Evolutionary conservation across 2,888 invertebrate genomes (phyloP), one percentile per base, ranked within the genome.

Genomic region (Hemistola chrysoprasaria): DNA sequence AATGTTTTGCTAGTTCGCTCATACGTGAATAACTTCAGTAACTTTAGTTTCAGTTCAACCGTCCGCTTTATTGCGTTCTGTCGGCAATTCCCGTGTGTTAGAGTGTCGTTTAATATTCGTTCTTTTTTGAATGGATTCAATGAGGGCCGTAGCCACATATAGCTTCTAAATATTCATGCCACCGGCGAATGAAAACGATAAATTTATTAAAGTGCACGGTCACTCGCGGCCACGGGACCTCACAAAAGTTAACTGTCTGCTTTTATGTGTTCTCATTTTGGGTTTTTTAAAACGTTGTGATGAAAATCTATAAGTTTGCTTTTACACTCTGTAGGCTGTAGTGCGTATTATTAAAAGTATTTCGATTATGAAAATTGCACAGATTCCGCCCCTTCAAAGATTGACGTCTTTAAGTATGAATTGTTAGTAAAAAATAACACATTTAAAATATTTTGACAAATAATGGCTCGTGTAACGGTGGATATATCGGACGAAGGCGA

Each of bases 101-200:
- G 25, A 30, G 24, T 22, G 20, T 23, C 29, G 32, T 56, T 54
- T 59, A 53, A 58, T 61, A 57, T 63, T 60, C 54, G 50, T 46
- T 49, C 45, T 39, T 40, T 47, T 56, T 58, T 60, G 62, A 61
- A 65, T 62, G 64, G 59, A 65, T 58, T 58, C 57, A 65, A 67
- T 59, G 66, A 59, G 52, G 48, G 40, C 47, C 57, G 58, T 51
- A 53, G 42, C 64, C 66, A 58, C 60, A 59, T 65, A 72, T 62
- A 62, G 62, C 63, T 59, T 61, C 65, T 76, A 72, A 78, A 78
- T 80, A 79, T 80, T 78, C 77, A 79, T 78, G 65, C 60, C 36
- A 50, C 51, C 50, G 47, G 52, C 57, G 61, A 68, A 45, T 40
- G 35, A 32, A 36, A 29, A 23, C 36, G 32, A 40, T 40, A 45